Percentiles rank a stretch among this genome's conserved stretches.
Conservation (phyloP, 1,140 invertebrate species). For the Drosophila funebris region DNA sequence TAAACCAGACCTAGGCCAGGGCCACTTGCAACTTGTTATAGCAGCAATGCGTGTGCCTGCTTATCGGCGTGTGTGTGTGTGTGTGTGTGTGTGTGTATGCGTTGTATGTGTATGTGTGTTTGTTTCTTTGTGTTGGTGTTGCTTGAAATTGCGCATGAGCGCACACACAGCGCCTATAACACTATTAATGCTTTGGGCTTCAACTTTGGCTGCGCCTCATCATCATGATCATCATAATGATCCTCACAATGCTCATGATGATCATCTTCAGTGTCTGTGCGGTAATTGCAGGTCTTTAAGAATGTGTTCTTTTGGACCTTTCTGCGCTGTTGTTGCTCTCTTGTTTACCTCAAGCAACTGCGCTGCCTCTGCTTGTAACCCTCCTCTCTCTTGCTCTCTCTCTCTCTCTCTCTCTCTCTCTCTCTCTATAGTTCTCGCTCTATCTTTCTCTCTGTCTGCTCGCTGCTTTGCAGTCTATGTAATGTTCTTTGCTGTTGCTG, state of each 20-base stretch:
- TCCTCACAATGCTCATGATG: constrained; percentile 23
- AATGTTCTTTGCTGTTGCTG: constrained; percentile 9
- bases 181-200: constrained; percentile 59
- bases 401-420: constrained; percentile 2
- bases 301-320: constrained; percentile 69
- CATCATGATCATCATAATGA: constrained; percentile 13
- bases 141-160: constrained; percentile 57
- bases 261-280: constrained; percentile 42
- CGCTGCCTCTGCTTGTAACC: too few relatives aligned
- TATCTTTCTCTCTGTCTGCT: not conserved
- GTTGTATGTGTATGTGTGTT: constrained; percentile 7
- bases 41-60: not conserved
- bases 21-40: constrained; percentile 20
- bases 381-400: not conserved
- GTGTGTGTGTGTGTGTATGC: constrained; percentile 7
- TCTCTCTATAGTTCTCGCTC: constrained; percentile 8
- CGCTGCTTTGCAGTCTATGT: not conserved
- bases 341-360: constrained; percentile 12
- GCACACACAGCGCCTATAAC: constrained; percentile 35
- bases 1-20: constrained; percentile 37
- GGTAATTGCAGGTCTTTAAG: constrained; percentile 79
- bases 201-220: constrained; percentile 41
- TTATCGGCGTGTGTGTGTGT: not conserved
- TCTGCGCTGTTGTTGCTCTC: constrained; percentile 21
- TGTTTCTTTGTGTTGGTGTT: constrained; percentile 9